phyloP scores from a whole-genome alignment of 2,113 vertebrate species.

The Podarcis raffonei region DNA sequence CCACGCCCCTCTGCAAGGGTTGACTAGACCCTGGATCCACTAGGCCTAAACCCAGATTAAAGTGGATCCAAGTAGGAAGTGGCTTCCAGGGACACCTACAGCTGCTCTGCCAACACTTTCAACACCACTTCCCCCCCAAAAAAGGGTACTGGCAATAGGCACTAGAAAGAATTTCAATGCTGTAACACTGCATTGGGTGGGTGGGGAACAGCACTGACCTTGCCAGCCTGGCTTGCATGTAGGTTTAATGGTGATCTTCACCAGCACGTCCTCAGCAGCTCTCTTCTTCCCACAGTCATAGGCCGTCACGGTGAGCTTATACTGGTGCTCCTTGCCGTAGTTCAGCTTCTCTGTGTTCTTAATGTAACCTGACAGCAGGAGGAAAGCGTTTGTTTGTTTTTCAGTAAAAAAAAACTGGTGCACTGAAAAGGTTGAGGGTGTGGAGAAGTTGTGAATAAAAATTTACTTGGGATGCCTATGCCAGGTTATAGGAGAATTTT shows the following conservation, averaged over 20 bases:
- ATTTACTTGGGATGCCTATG: neutral
- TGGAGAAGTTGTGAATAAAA: neutral
- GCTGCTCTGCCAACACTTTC: too few species aligned
- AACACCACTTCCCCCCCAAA: too few species aligned
- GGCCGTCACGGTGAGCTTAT: constrained; percentile 94
- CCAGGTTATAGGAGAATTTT: neutral
- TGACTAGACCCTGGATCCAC: too few species aligned
- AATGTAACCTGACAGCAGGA: constrained; percentile 84
- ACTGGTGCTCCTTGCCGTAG: constrained; percentile 91
- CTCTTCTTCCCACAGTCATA: constrained; percentile 98
- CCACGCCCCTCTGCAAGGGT: too few species aligned
- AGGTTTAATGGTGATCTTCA: constrained; percentile 95
- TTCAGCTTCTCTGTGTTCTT: constrained; percentile 95
- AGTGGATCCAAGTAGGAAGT: too few species aligned
- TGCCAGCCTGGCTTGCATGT: constrained; percentile 96
- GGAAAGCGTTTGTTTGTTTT: neutral
- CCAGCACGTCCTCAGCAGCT: constrained; percentile 90
- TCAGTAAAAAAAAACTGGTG: neutral
- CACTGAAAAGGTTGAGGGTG: neutral
- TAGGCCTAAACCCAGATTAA: too few species aligned
- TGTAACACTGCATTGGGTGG: neutral
- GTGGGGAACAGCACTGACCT: constrained; percentile 75
- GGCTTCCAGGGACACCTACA: too few species aligned
- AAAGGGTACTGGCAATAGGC: too few species aligned
- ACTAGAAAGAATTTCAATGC: neutral